Percentiles rank a stretch among this genome's conserved stretches.
Conservation (phyloP, 2,113 vertebrate genomes). For the Bufo bufo region DNA sequence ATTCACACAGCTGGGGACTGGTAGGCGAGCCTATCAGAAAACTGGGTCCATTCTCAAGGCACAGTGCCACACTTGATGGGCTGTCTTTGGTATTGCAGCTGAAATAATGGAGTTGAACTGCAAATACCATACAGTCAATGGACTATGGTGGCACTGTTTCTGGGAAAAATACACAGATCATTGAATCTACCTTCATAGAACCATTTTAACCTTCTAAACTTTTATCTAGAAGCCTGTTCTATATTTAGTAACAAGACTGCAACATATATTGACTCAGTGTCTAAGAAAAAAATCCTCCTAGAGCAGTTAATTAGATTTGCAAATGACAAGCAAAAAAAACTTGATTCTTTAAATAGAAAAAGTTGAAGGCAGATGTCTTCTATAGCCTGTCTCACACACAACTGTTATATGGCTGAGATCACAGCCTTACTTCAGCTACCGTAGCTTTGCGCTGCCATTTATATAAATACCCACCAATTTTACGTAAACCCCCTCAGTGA, state of each 20-base stretch:
- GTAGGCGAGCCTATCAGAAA: too few relatives aligned
- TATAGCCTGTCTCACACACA: neutral
- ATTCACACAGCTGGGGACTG: too few relatives aligned
- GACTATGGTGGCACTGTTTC: too few relatives aligned
- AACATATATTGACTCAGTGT: neutral
- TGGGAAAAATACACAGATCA: too few relatives aligned
- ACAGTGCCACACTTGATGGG: too few relatives aligned
- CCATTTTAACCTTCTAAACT: neutral
- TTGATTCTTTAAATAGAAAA: neutral
- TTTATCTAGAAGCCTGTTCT: neutral
- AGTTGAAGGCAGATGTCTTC: neutral
- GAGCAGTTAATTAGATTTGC: conserved; percentile 2
- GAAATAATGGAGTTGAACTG: too few relatives aligned
- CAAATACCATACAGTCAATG: too few relatives aligned
- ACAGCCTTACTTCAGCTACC: neutral
- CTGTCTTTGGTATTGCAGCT: too few relatives aligned
- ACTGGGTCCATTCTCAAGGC: too few relatives aligned
- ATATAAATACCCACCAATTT: neutral
- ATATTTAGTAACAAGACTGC: neutral
- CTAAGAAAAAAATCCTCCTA: neutral
- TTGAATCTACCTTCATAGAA: neutral
- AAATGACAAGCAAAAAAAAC: neutral
- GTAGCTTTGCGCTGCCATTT: neutral
- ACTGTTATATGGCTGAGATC: neutral
- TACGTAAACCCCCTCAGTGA: too few relatives aligned